Evolutionary conservation across 2,888 invertebrate genomes (phyloP).

Genomic region (Mimas tiliae): DNA sequence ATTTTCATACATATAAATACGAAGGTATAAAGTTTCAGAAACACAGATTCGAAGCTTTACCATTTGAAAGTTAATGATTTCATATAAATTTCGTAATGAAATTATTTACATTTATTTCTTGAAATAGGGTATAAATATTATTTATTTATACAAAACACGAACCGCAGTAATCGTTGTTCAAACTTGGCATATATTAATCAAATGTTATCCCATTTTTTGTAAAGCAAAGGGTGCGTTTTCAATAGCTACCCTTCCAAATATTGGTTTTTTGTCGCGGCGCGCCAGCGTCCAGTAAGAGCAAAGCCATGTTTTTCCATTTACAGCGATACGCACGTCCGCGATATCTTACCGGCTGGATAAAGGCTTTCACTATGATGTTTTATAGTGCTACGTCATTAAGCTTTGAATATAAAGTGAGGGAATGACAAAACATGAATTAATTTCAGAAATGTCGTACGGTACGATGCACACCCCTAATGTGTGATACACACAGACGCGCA

Average conservation of each 20-base stretch:
- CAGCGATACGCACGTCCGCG: conserved; percentile 67
- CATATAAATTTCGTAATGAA: too few relatives aligned
- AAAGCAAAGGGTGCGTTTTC: conserved; percentile 75
- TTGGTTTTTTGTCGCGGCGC: conserved; percentile 76
- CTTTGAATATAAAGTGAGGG: conserved; percentile 80
- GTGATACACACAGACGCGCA: conserved; percentile 49
- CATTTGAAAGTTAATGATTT: too few relatives aligned
- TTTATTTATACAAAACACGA: neutral
- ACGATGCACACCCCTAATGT: conserved; percentile 67
- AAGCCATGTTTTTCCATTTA: conserved; percentile 81
- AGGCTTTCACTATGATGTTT: conserved; percentile 71
- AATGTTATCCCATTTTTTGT: conserved; percentile 76
- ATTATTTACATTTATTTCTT: too few relatives aligned
- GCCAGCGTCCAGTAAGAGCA: conserved; percentile 79
- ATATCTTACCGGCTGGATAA: conserved; percentile 67
- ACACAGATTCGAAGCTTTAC: too few relatives aligned
- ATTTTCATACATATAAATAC: neutral
- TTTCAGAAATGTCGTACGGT: conserved; percentile 82
- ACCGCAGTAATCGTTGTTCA: conserved; percentile 33
- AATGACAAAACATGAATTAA: conserved; percentile 85
- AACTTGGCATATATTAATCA: conserved; percentile 71
- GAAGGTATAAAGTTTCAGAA: too few relatives aligned
- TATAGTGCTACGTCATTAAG: conserved; percentile 81
- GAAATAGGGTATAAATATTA: too few relatives aligned
- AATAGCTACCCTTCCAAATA: conserved; percentile 81